phyloP scores from a whole-genome alignment of 2,113 vertebrate genomes.

The Irena cyanogastra region DNA sequence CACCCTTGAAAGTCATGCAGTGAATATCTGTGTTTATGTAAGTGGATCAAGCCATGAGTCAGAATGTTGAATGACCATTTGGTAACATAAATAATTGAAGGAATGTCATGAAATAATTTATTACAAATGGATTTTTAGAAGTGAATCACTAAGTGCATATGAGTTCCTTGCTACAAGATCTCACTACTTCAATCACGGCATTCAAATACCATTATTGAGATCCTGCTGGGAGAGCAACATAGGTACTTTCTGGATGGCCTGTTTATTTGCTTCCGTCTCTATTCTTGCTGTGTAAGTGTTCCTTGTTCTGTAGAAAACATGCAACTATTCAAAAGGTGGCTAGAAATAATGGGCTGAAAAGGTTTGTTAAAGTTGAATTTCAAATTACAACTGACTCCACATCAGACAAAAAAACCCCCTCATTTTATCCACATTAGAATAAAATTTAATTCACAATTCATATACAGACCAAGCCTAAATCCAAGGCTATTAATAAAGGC shows the following conservation, averaged over 20 bases:
- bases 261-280: background rate
- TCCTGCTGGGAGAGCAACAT: background rate
- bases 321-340: background rate
- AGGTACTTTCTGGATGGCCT: background rate
- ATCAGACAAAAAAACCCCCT: background rate
- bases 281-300: background rate
- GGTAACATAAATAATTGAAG: conserved; percentile 24
- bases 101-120: conserved; percentile 47
- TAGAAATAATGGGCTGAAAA: background rate
- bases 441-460: background rate
- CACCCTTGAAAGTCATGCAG: background rate
- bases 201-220: conserved; percentile 20
- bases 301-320: background rate
- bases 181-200: conserved; percentile 18
- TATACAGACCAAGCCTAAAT: background rate
- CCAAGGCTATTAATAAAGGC: background rate
- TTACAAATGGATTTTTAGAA: conserved; percentile 49
- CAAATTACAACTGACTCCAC: background rate
- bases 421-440: background rate
- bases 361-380: background rate
- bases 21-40: background rate
- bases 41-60: conserved; percentile 8
- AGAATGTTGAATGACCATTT: conserved; percentile 23
- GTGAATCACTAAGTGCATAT: conserved; percentile 17
- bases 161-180: background rate